Evolutionary conservation across 2,888 invertebrate genomes (phyloP), one percentile per base, ranked within the genome.

Genomic region (Brachyopa scutellaris): DNA sequence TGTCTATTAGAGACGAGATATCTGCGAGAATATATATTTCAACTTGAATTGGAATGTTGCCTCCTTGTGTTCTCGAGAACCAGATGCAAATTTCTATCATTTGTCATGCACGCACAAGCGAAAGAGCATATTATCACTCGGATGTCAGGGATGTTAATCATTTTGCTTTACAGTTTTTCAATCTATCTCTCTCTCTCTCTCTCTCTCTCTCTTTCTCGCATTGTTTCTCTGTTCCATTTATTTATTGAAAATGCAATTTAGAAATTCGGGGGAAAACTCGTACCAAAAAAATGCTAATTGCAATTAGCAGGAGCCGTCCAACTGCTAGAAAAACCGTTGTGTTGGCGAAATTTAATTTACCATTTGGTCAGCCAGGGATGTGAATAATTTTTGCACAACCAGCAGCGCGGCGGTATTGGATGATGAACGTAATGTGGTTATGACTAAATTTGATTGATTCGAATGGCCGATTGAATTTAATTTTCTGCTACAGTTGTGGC

Each of bases 21-120:
- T 80, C 67, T 55, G 33, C 13, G 31, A 13, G 42, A 70, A 45
- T 76, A 80, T n/a, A n/a, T 80, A 76, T 80, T 69, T 76, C 69
- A 76, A 80, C 76, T 80, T 64, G 69, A 80, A 76, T 80, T 69
- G 80, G 79, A 80, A 76, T 76, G 42, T 53, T 67, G 74, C 57
- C 53, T 49, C 72, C 29, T 49, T 38, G 47, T 49, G 57, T 29
- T 47, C 55, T 9, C 13, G 31, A 29, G 17, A 38, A 13, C 19
- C 26, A 57, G 42, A 80, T 80, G 80, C 76, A 80, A 80, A 80
- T 80, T 80, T 69, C 49, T 38, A 38, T 76, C 69, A 76, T 80
- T 76, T 80, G 76, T 80, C 80, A 76, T 78, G 57, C 19, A 80
- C 62, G 76, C 80, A 80, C 76, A 69, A 62, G 49, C 38, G 67